Evolutionary conservation across 2,888 invertebrate species (phyloP), one percentile per base, ranked within the genome.

Genomic region (Cephus pulcher): DNA sequence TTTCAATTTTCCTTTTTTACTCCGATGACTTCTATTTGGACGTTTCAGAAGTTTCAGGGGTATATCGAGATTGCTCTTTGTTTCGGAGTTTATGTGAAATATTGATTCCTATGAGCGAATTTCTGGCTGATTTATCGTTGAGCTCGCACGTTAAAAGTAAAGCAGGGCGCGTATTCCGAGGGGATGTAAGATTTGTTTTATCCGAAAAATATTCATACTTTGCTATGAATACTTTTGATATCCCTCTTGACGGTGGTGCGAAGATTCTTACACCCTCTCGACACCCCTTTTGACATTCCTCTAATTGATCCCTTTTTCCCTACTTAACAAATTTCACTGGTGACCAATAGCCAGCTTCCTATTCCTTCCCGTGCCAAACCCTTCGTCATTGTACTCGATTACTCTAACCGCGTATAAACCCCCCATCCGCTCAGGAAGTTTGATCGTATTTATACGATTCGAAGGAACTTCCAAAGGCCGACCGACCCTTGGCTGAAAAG

Each of bases 331-430:
- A 56, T 56, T 56, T 56, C 56, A 56, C 23, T 9, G 56, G 23
- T 23, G 56, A 56, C 56, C 56, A 23, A 23, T 56, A 56, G 56
- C 56, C 15, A 40, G 40, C 56, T 56, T 9, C 56, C 56, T 23
- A 2, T 23, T 56, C 23, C 23, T 9, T 56, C 15, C 9, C 9
- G 23, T 56, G 9, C 23, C 56, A 71, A 32, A 32, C 12, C 71
- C 71, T 15, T 32, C 4, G 71, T 32, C 71, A 71, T 71, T 71
- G 71, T 71, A 33, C 71, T 32, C 71, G 71, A 71, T 71, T 71
- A 71, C 33, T 71, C 15, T 71, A 23, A 71, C 71, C 71, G 32
- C 33, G 71, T 23, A 23, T 56, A 56, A 56, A 23, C 23, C 2
- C 56, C 23, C 23, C 23, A 56, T 56, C 56, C 71, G 71, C 71